A percentile compares a stretch with the other conserved stretches of the same genome.
These are phyloP conservation scores for Lamellibrachia columna DNA, from an alignment of 2,888 invertebrate species.

Conservation along the genomic window DNA sequence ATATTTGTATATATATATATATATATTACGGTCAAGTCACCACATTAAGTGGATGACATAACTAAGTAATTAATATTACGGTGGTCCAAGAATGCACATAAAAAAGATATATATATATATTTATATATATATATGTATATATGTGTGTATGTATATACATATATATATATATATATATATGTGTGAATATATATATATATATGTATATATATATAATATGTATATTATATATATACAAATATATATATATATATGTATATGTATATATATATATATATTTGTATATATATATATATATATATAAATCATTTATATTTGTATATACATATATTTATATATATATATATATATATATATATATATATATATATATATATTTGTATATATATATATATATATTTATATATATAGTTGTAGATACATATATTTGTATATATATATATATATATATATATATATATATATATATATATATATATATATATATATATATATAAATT, in stretches of 20 bases:
- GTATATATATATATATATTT: neutral
- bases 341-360: neutral
- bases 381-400: no score
- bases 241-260: neutral
- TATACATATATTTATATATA: no score
- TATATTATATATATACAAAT: no score
- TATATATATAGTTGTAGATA: no score
- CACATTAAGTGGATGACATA: neutral
- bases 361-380: neutral
- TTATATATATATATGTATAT: neutral
- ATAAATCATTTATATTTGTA: neutral
- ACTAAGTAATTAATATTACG: no score
- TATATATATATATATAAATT: neutral
- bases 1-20: no score
- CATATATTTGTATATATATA: no score
- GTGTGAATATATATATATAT: no score
- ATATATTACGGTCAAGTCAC: no score
- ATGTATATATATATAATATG: neutral
- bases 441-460: no score
- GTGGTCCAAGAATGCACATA: no score
- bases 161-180: neutral
- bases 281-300: no score
- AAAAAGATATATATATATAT: neutral
- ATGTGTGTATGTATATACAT: neutral
- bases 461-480: neutral